phyloP scores from a whole-genome alignment of 2,113 vertebrate genomes.

The Pangasianodon hypophthalmus region DNA sequence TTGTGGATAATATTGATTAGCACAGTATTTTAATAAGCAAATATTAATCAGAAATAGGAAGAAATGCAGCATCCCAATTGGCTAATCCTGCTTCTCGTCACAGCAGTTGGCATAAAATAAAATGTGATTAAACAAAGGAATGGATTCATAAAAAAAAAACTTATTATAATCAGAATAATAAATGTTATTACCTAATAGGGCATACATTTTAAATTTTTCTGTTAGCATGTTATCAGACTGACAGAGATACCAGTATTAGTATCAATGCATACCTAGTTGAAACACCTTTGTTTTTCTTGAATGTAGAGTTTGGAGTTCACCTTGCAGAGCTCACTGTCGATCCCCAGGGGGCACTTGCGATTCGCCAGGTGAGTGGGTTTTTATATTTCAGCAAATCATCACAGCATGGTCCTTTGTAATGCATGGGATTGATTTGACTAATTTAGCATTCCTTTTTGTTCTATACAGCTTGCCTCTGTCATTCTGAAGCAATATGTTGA shows the following conservation, averaged over 20 bases:
- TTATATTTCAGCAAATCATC: not conserved
- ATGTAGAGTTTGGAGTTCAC: constrained; percentile 94
- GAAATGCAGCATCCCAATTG: not conserved
- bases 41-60: not conserved
- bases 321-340: constrained; percentile 96
- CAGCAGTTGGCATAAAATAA: not conserved
- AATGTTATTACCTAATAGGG: not conserved
- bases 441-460: constrained; percentile 40
- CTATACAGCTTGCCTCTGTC: constrained; percentile 88
- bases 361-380: constrained; percentile 85
- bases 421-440: not conserved
- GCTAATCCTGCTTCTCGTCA: not conserved
- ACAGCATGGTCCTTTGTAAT: not conserved
- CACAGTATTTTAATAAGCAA: not conserved
- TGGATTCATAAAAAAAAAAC: not conserved
- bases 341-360: constrained; percentile 90
- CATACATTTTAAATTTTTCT: not conserved
- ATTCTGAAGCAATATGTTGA: constrained; percentile 99
- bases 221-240: not conserved
- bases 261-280: not conserved
- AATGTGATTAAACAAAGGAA: not conserved
- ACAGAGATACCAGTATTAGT: not conserved
- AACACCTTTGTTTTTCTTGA: not conserved
- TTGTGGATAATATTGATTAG: too few species aligned
- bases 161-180: not conserved